Conservation (phyloP, 37 sponge, comb jelly and placozoan genomes). For the Beroe forskalii region DNA sequence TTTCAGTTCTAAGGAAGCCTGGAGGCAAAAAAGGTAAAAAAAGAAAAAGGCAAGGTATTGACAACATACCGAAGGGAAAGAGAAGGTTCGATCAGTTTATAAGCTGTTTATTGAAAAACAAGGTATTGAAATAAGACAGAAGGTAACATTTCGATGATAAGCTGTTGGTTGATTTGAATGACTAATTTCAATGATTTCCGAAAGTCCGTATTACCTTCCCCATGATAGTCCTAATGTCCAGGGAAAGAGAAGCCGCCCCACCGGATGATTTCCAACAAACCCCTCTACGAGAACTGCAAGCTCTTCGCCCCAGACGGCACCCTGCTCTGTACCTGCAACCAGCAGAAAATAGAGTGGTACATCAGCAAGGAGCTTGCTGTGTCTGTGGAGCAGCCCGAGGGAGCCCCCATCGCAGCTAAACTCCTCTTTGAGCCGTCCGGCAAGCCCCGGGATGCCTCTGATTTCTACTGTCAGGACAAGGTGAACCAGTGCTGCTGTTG, state of each 20-base stretch:
- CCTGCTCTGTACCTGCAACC: constrained; percentile 74
- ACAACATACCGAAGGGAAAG: no score
- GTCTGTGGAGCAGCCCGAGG: constrained; percentile 69
- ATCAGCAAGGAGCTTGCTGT: constrained; percentile 74
- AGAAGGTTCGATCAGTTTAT: no score
- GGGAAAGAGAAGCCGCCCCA: not conserved
- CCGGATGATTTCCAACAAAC: constrained; percentile 61
- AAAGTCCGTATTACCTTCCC: no score
- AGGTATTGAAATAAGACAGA: no score
- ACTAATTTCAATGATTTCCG: no score
- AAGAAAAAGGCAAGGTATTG: no score
- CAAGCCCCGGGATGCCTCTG: constrained; percentile 71
- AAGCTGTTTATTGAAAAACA: no score
- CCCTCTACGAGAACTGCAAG: constrained; percentile 80
- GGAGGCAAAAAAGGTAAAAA: no score
- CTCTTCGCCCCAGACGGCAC: constrained; percentile 80
- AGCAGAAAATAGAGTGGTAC: constrained; percentile 82
- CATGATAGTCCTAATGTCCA: no score
- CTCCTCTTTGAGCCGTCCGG: constrained; percentile 82
- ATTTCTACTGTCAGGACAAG: constrained; percentile 78
- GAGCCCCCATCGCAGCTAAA: constrained; percentile 71
- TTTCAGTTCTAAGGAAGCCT: no score
- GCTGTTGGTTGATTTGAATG: no score
- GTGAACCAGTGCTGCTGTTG: constrained; percentile 84
- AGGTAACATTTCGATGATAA: no score